These are phyloP conservation scores for Irena cyanogastra DNA, from an alignment of 2,113 vertebrate species.

Conservation along the genomic window DNA sequence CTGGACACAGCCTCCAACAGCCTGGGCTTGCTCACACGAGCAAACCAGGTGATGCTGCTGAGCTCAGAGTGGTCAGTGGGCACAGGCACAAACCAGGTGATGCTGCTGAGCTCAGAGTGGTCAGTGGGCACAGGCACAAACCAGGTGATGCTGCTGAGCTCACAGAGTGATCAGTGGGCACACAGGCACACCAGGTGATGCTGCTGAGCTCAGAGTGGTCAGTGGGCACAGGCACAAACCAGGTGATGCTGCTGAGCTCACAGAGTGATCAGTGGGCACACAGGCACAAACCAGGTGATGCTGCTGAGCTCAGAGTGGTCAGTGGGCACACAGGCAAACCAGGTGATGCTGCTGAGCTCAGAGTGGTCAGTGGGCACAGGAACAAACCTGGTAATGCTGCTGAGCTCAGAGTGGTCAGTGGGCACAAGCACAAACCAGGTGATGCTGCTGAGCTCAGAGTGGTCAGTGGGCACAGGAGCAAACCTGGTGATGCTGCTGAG, in stretches of 20 bases:
- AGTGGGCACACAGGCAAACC: accelerated
- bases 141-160: not conserved
- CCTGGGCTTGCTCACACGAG: not conserved
- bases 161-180: not conserved
- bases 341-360: not conserved
- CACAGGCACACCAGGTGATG: accelerated
- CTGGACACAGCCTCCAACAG: not conserved
- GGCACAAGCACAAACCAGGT: not conserved
- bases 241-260: not conserved
- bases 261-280: too few relatives aligned
- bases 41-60: not conserved
- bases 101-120: not conserved
- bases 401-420: not conserved
- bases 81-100: not conserved
- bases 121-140: too few relatives aligned
- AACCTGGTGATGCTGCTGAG: not conserved
- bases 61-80: not conserved
- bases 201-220: not conserved
- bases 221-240: too few relatives aligned
- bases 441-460: not conserved
- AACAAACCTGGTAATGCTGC: not conserved
- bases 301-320: not conserved
- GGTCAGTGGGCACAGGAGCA: accelerated
- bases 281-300: not conserved
- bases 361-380: accelerated